A percentile compares a stretch with the other conserved stretches of the same genome.
These are phyloP conservation scores for Sphenodon punctatus DNA, from an alignment of 2,797 vertebrate species.

Conservation along the genomic window DNA sequence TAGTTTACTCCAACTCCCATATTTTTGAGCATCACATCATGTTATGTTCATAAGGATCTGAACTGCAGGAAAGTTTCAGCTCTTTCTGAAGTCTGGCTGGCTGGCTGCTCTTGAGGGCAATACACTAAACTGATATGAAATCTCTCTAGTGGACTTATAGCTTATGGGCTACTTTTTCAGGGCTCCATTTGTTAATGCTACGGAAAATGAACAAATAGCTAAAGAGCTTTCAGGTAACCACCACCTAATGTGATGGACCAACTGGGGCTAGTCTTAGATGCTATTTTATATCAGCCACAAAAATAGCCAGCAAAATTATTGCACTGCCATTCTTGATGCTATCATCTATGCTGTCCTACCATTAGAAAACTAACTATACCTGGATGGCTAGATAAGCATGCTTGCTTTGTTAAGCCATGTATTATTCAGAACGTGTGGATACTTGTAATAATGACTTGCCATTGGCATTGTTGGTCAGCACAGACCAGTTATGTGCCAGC, in stretches of 20 bases:
- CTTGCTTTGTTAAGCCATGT: no score
- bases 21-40: neutral
- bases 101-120: neutral
- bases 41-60: neutral
- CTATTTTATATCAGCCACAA: no score
- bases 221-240: neutral
- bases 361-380: neutral
- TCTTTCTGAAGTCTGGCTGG: neutral
- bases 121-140: neutral
- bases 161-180: fast-evolving
- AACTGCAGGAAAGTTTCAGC: neutral
- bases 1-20: neutral
- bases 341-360: no score
- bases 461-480: neutral
- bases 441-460: neutral
- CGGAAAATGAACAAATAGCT: neutral
- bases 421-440: no score
- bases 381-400: neutral
- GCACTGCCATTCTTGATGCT: no score
- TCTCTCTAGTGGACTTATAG: neutral
- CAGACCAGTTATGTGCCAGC: neutral
- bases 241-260: neutral
- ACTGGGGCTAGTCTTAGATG: neutral
- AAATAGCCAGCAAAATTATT: no score
- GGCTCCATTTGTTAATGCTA: neutral